Percentiles rank a stretch among this genome's conserved stretches.
Evolutionary conservation across 2,797 vertebrate species (phyloP).

Genomic region (Eulemur mongoz): DNA sequence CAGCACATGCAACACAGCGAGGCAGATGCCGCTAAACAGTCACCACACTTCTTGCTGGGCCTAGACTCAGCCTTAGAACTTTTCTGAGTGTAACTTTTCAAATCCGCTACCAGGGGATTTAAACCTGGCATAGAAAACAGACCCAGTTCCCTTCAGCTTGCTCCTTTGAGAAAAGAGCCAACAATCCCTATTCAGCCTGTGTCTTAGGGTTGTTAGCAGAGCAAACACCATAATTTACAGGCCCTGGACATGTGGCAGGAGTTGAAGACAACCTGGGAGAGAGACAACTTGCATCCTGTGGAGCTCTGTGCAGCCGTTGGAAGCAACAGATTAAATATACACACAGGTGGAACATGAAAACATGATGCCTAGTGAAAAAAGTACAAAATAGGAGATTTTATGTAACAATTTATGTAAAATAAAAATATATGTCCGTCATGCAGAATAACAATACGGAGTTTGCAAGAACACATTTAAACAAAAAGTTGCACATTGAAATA

Average conservation of each 20-base stretch:
- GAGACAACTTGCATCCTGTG: neutral
- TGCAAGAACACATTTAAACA: neutral
- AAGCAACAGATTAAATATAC: neutral
- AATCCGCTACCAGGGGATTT: neutral
- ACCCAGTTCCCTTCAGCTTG: neutral
- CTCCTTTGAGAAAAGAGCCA: neutral
- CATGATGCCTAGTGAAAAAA: neutral
- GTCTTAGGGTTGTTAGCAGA: neutral
- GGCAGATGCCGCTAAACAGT: neutral
- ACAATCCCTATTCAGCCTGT: neutral
- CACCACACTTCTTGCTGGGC: neutral
- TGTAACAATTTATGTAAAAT: neutral
- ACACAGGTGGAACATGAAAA: neutral
- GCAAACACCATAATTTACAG: neutral
- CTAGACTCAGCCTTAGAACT: neutral
- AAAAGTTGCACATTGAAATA: neutral
- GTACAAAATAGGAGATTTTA: neutral
- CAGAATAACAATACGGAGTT: neutral
- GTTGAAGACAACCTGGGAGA: neutral
- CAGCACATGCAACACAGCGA: accelerated
- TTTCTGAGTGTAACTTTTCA: neutral
- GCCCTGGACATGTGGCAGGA: neutral
- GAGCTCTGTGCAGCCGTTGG: neutral
- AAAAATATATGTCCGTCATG: neutral
- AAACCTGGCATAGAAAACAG: neutral